Base-by-base conservation (phyloP, 2,113 vertebrate genomes). In the Anguilla rostrata region DNA sequence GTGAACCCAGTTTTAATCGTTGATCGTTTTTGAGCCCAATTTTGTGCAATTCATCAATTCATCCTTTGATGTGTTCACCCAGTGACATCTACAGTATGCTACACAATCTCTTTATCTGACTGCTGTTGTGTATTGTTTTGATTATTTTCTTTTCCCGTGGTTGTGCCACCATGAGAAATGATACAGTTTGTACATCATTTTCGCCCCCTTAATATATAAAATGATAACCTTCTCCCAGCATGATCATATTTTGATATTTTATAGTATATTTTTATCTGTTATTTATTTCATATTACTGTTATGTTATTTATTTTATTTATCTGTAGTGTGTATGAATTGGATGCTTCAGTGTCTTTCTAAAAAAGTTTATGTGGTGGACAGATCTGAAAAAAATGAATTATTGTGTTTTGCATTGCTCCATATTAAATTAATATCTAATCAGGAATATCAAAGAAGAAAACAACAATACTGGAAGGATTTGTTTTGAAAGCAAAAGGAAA, bases 1-100 rank as follows among this genome's bases (percentile, higher is more conserved):
- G 91, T 91, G 89, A 93, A 93, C 89, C 93, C 94, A 94, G 91
- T 95, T 95, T 96, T 95, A 95, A 96, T 96, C 95, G 96, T 96
- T 96, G 92, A 96, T 95, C 93, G 91, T 94, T 95, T 95, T 92
- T 89, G 85, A 79, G 39, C 57, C 87, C 94, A 95, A 96, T 96
- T 96, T 95, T 79, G 84, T 95, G 94, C 95, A 95, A 96, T 96
- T 95, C 93, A 93, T 96, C 95, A 96, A 93, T 91, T 89, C 90
- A 87, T 90, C 87, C 26, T 75, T 75, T 75, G 71, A 75, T 75
- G n/a, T 75, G 4, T 90, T 86, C 81, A 82, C 89, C 90, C 90
- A 88, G 89, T 94, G 94, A 94, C 94, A 93, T 93, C 92, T 90
- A 34, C 34, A 34, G 34, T 34, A 92, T 94, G 87, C 92, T 88